These are phyloP conservation scores for Xenopus borealis DNA, from an alignment of 2,113 vertebrate species.

Conservation along the genomic window DNA sequence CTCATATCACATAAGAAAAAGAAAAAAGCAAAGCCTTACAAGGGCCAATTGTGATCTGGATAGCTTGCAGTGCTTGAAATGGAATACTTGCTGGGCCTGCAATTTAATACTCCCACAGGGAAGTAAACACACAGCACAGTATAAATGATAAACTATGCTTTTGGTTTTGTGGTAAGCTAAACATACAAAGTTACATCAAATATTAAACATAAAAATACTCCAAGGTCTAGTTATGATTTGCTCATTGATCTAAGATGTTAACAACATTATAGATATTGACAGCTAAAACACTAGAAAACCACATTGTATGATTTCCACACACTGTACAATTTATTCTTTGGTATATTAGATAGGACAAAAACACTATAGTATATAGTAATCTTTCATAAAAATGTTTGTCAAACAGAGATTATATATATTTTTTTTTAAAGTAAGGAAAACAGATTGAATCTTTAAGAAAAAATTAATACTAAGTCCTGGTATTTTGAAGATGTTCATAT, in stretches of 20 bases:
- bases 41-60: background rate
- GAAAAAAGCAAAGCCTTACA: background rate
- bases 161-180: conserved; percentile 28
- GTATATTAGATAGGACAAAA: too few relatives aligned
- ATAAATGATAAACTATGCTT: conserved; percentile 38
- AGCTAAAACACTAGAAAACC: conserved; percentile 11
- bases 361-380: background rate
- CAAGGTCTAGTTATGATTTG: conserved; percentile 12
- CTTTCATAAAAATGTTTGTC: too few relatives aligned
- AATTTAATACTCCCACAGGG: background rate
- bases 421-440: too few relatives aligned
- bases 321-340: background rate
- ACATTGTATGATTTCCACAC: conserved; percentile 6
- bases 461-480: too few relatives aligned
- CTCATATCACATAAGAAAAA: conserved; percentile 35
- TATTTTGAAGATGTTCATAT: too few relatives aligned
- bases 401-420: background rate
- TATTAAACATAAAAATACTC: conserved; percentile 27
- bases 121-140: conserved; percentile 28
- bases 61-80: conserved; percentile 33
- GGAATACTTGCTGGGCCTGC: conserved; percentile 12
- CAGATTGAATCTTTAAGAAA: too few relatives aligned
- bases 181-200: conserved; percentile 38
- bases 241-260: conserved; percentile 32
- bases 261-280: conserved; percentile 26